phyloP scores from a whole-genome alignment of 2,113 vertebrate genomes.

The Clarias gariepinus region DNA sequence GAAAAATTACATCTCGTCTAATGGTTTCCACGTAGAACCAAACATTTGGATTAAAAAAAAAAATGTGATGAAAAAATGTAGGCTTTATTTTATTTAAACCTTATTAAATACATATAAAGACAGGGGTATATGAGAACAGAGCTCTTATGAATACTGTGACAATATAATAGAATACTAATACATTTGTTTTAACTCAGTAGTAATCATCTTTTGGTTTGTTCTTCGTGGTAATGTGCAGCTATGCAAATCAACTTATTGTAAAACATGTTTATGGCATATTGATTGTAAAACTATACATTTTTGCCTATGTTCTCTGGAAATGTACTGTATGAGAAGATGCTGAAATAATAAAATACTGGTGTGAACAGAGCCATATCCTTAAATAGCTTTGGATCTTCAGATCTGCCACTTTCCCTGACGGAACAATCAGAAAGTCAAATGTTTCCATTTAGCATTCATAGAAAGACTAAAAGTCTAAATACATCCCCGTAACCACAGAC shows the following conservation, averaged over 20 bases:
- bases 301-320: background rate
- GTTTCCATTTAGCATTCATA: slow-evolving; percentile 22
- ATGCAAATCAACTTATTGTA: background rate
- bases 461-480: slow-evolving; percentile 32
- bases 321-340: too few relatives aligned
- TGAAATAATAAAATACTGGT: slow-evolving; percentile 43
- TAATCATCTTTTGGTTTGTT: slow-evolving; percentile 11
- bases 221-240: background rate
- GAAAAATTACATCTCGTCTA: background rate
- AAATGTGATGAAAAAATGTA: background rate
- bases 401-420: slow-evolving; percentile 15
- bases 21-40: background rate
- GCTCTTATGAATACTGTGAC: slow-evolving; percentile 10
- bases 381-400: slow-evolving; percentile 7
- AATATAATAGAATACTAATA: background rate
- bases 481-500: slow-evolving; percentile 15
- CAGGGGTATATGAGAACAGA: slow-evolving; percentile 4
- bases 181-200: slow-evolving; percentile 29
- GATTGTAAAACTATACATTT: background rate
- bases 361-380: slow-evolving; percentile 22
- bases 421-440: slow-evolving; percentile 30
- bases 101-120: slow-evolving; percentile 19
- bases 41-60: background rate
- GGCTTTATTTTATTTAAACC: slow-evolving; percentile 33
- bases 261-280: background rate